Percentiles rank a stretch among this genome's conserved stretches.
These are phyloP conservation scores for Zeuzera pyrina DNA, from an alignment of 2,888 invertebrate species.

Conservation along the genomic window DNA sequence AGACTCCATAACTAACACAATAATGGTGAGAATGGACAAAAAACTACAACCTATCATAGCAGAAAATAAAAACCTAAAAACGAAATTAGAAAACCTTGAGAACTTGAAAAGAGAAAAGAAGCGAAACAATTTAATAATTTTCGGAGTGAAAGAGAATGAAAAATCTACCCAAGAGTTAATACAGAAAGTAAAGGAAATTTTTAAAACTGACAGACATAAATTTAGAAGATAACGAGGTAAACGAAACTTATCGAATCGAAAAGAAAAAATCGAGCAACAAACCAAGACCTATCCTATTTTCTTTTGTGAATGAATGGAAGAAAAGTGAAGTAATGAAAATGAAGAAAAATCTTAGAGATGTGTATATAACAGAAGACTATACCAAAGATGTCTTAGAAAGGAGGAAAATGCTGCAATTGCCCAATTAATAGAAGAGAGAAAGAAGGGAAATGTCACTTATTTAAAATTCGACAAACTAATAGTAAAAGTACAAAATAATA, in stretches of 20 bases:
- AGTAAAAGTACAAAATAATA: slow-evolving; percentile 4
- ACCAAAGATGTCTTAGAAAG: slow-evolving; percentile 9
- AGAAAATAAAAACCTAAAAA: no score
- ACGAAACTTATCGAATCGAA: not conserved
- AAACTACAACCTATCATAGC: no score
- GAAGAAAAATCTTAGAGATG: slow-evolving; percentile 2
- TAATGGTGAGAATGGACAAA: no score
- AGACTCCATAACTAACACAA: no score
- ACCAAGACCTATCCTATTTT: slow-evolving; percentile 3
- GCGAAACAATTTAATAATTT: no score
- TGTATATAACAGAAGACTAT: slow-evolving; percentile 8
- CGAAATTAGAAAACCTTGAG: no score
- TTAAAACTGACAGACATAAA: not conserved
- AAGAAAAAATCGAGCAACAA: not conserved
- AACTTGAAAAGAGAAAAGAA: no score
- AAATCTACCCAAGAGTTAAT: no score
- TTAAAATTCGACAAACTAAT: slow-evolving; percentile 11
- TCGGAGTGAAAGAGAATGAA: no score
- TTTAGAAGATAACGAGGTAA: slow-evolving; percentile 1
- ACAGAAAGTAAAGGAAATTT: not conserved
- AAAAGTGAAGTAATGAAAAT: slow-evolving; percentile 6
- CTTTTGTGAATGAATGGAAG: slow-evolving; percentile 8
- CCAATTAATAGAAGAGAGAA: slow-evolving; percentile 8
- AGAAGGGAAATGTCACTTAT: slow-evolving; percentile 8
- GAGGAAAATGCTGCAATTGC: slow-evolving; percentile 9